These are phyloP conservation scores for Trematomus bernacchii DNA, from an alignment of 2,797 vertebrate species.

Conservation along the genomic window DNA sequence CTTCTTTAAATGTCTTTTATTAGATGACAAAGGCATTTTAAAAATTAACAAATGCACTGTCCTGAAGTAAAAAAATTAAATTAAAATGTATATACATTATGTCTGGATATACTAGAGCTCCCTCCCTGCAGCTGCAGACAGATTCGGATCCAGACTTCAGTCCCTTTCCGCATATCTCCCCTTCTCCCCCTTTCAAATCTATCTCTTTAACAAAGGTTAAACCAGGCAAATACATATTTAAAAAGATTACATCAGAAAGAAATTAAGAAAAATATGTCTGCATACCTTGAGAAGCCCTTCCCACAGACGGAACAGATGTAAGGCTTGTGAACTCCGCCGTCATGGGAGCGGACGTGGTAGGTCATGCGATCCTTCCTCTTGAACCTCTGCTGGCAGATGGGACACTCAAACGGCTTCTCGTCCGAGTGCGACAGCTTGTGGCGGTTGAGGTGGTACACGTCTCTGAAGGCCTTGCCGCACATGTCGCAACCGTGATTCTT, in stretches of 20 bases:
- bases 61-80: no score
- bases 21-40: neutral
- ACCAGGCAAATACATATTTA: no score
- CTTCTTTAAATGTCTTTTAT: no score
- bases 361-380: constrained; percentile 99
- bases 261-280: neutral
- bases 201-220: no score
- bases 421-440: constrained; percentile 98
- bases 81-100: no score
- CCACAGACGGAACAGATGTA: constrained; percentile 98
- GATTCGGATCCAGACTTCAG: no score
- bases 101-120: no score
- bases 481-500: constrained; percentile 98
- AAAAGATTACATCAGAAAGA: no score
- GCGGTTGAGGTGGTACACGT: constrained; percentile 97
- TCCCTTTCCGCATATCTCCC: no score
- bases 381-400: constrained; percentile 98
- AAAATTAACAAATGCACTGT: neutral
- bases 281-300: constrained; percentile 98
- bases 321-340: constrained; percentile 97
- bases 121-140: no score
- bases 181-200: no score
- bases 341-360: constrained; percentile 97
- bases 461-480: constrained; percentile 98
- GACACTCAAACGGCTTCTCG: constrained; percentile 98